Evolutionary conservation across 2,797 vertebrate genomes (phyloP).

Genomic region (Notolepis coatsorum): DNA sequence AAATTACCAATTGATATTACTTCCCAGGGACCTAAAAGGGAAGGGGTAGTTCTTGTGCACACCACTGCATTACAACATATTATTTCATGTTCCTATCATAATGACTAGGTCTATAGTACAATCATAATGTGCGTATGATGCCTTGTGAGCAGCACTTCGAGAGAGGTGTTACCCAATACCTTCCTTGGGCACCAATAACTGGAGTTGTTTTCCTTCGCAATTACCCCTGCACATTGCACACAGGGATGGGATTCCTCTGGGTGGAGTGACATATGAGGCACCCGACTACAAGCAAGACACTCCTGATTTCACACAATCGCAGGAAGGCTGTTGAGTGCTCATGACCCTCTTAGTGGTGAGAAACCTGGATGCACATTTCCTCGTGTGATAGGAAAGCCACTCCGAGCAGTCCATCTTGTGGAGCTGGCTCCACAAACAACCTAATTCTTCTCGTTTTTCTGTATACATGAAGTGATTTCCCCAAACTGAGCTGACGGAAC

Average conservation of each 20-base stretch:
- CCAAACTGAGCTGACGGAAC: constrained; percentile 12
- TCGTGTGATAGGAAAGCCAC: constrained; percentile 42
- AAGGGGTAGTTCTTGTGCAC: no score
- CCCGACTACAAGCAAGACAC: constrained; percentile 37
- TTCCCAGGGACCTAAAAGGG: no score
- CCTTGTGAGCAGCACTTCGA: no score
- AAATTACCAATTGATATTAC: no score
- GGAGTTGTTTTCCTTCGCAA: constrained; percentile 16
- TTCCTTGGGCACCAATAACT: no score
- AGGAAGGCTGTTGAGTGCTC: constrained; percentile 70
- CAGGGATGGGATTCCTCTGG: background rate
- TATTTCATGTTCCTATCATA: no score
- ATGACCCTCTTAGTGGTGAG: constrained; percentile 50
- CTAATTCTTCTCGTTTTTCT: constrained; percentile 18
- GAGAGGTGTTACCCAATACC: no score
- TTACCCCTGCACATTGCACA: background rate
- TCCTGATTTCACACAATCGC: constrained; percentile 75
- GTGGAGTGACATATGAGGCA: constrained; percentile 27
- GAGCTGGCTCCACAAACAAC: constrained; percentile 38
- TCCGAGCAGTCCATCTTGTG: constrained; percentile 31
- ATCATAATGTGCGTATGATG: no score
- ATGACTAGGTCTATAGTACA: no score
- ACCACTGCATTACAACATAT: no score
- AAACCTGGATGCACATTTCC: constrained; percentile 63
- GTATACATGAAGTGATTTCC: constrained; percentile 8